Base-by-base conservation (phyloP, 2,888 invertebrate species). In the Lordiphosa fenestrarum region DNA sequence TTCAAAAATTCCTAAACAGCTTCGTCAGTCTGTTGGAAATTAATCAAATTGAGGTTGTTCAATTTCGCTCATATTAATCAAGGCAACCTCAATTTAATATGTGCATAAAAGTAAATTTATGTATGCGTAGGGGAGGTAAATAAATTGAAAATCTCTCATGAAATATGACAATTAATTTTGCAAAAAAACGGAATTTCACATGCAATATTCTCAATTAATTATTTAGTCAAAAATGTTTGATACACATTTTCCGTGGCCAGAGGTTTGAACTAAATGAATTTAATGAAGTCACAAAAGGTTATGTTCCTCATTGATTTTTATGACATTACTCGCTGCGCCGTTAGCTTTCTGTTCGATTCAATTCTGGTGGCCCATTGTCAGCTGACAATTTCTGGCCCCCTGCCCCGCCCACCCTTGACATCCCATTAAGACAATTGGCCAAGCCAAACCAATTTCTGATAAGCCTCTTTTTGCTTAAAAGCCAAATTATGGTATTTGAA, bases 401-500 rank as follows among this genome's bases (percentile, higher is more conserved):
- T 7, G 7, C 25, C 30, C 30, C 66, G 56, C 63, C 49, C 58
- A 60, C 66, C 71, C 66, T 56, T 69, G 59, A 51, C 61, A 55
- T 63, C 65, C 84, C 66, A 78, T 78, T 78, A 78, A 81, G 81
- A 84, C 84, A 78, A 78, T 78, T 78, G 77, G 84, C 77, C 69
- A 46, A 66, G 81, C 77, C 69, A 81, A 81, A 84, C 84, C 77
- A 78, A 78, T 78, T 78, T 78, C 71, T 84, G 77, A 81, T 78
- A 84, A 84, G 77, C 77, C 77, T 77, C 82, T 81, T 77, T 81
- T 84, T 81, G 82, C 82, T 84, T 77, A 78, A 78, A 73, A 78
- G 81, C 82, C 82, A 78, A 78, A 78, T 78, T 78, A 84, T 84
- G 73, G 73, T 64, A 80, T 77, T 77, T 77, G 71, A 68, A 73